Evolutionary conservation across 2,888 invertebrate genomes (phyloP).

Genomic region (Euzetes globulus): DNA sequence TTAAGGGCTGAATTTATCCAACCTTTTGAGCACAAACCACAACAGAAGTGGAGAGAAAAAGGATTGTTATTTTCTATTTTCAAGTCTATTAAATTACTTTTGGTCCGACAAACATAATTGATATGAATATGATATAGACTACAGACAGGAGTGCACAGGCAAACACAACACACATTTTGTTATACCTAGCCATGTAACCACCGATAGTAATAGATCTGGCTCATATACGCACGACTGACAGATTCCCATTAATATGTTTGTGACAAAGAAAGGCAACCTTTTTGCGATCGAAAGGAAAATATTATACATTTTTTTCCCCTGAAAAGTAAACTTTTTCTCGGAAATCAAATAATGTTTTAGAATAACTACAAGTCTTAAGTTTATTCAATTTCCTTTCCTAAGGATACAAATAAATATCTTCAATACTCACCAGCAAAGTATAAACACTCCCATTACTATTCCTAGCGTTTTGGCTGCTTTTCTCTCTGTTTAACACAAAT

Average conservation of each 20-base stretch:
- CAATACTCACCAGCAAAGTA: constrained; percentile 69
- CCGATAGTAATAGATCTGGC: constrained; percentile 75
- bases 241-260: constrained; percentile 82
- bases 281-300: not conserved
- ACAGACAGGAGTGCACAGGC: not conserved
- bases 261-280: constrained; percentile 82
- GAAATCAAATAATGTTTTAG: not conserved
- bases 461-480: constrained; percentile 95
- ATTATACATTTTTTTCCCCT: not conserved
- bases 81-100: not conserved
- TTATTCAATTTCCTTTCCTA: not conserved
- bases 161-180: not conserved
- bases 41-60: too few relatives aligned
- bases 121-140: not conserved
- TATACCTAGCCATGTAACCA: constrained; percentile 69
- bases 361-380: not conserved
- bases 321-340: not conserved
- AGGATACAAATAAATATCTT: constrained; percentile 1
- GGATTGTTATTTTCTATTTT: not conserved
- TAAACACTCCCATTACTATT: constrained; percentile 88
- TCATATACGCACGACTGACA: constrained; percentile 73
- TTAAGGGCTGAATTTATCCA: not conserved
- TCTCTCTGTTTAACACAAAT: constrained; percentile 58
- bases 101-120: not conserved
- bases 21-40: not conserved